Evolutionary conservation across 2,888 invertebrate species (phyloP), one percentile per base, ranked within the genome.

Genomic region (Limenitis arthemis): DNA sequence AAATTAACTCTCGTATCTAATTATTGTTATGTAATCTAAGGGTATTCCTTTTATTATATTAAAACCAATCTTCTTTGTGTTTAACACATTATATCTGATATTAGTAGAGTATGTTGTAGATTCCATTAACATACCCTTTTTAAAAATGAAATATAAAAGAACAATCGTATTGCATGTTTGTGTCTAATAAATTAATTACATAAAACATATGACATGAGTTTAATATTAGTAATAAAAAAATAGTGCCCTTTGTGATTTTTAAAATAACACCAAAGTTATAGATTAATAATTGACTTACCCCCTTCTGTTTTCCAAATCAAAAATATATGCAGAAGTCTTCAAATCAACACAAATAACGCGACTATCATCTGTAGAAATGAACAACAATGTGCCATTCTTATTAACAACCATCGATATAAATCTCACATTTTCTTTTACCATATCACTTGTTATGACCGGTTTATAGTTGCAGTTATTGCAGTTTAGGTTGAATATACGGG

Each of bases 341-440:
- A 87, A 61, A 64, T 84, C 80, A 2, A 85, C 65, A 42, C 82
- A 79, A 0, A 85, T 71, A 1, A 86, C 72, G 5, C 85, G 63
- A 40, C 81, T 78, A 41, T 86, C 86, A 48, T 85, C 73, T 0
- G 87, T 87, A 0, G 85, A 76, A 1, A 85, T 73, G 44, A 86
- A 87, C 50, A 86, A 58, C 8, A 83, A 62, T 0, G 79, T 72
- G 0, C 85, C 84, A 9, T 75, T 72, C 55, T 79, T 79, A 55
- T 84, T 86, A 6, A 85, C 79, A 0, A 77, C 77, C 38, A 79
- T 72, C 6, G 79, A 69, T 12, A 77, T 53, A 53, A 86, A 86
- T 1, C 61, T 61, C n/a, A 81, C 56, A 6, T 73, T 70, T 7
- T 74, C 73, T 42, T 78, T 80, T 1, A 86, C 65, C 1, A 73